These are phyloP conservation scores for Protobothrops flavoviridis DNA, from an alignment of 2,113 vertebrate genomes.

Conservation along the genomic window DNA sequence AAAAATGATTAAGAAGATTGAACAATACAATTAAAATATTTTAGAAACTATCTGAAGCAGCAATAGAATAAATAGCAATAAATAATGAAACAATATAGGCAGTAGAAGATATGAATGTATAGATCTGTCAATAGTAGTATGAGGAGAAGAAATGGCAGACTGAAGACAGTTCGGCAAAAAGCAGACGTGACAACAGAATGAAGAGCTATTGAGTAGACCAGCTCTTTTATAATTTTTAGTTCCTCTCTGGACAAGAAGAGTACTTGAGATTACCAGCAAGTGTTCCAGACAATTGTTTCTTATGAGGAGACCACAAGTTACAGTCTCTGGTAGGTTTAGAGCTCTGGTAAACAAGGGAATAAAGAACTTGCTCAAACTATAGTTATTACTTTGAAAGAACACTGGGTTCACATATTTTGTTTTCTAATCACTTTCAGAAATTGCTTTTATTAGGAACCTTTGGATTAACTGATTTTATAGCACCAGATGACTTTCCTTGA, in stretches of 20 bases:
- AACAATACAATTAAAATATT: not conserved
- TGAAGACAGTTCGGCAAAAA: not conserved
- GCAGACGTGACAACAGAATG: not conserved
- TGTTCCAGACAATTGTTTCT: not conserved
- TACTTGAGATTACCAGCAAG: not conserved
- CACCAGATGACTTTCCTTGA: not conserved
- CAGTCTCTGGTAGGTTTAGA: not conserved
- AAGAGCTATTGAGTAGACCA: not conserved
- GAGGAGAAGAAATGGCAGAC: not conserved
- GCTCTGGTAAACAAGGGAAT: not conserved
- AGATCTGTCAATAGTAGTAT: not conserved
- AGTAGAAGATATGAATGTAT: not conserved
- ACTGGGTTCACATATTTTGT: not conserved
- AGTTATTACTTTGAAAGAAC: not conserved
- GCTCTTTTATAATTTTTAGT: not conserved
- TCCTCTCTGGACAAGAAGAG: not conserved
- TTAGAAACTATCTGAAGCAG: not conserved
- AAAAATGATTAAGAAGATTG: not conserved
- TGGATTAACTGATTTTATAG: not conserved
- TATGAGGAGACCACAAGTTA: not conserved
- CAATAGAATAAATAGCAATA: not conserved
- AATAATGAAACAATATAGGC: not conserved
- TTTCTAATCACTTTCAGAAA: not conserved
- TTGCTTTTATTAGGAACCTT: not conserved
- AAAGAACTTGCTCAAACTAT: not conserved